These are phyloP conservation scores for Drosophila gaucha DNA, from an alignment of 2,888 invertebrate genomes.

Conservation along the genomic window DNA sequence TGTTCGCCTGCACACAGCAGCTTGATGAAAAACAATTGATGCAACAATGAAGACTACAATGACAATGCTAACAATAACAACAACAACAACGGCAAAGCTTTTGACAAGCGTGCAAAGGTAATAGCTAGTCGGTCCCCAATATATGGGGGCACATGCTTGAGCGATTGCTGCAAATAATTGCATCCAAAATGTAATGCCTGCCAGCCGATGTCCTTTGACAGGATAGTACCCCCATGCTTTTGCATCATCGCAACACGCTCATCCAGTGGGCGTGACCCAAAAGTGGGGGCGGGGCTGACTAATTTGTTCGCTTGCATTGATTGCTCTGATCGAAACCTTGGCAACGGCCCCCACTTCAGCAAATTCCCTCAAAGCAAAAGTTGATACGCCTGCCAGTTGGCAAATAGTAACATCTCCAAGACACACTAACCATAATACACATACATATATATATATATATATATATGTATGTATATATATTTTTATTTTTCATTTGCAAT, in stretches of 20 bases:
- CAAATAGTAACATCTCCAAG: neutral
- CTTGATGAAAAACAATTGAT: constrained; percentile 46
- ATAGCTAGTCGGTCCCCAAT: neutral
- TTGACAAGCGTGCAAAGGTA: neutral
- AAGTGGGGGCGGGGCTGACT: neutral
- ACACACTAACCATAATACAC: neutral
- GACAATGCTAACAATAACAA: constrained; percentile 11
- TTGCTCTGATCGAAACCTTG: neutral
- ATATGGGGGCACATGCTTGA: constrained; percentile 23
- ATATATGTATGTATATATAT: neutral
- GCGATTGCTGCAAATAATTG: no score
- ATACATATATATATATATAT: neutral
- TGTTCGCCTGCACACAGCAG: neutral
- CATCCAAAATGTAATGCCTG: no score
- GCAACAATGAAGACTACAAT: constrained; percentile 23
- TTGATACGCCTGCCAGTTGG: neutral
- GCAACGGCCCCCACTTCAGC: neutral
- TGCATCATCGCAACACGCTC: constrained; percentile 8
- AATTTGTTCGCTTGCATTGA: constrained; percentile 1
- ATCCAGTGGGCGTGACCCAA: neutral
- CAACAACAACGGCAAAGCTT: neutral
- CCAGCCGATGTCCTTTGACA: constrained; percentile 3
- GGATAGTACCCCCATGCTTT: constrained; percentile 2
- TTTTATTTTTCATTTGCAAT: constrained; percentile 1
- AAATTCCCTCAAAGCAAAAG: neutral